A percentile compares a stretch with the other conserved stretches of the same genome.
Conservation (phyloP, 2,797 vertebrate genomes). For the Thaleichthys pacificus region DNA sequence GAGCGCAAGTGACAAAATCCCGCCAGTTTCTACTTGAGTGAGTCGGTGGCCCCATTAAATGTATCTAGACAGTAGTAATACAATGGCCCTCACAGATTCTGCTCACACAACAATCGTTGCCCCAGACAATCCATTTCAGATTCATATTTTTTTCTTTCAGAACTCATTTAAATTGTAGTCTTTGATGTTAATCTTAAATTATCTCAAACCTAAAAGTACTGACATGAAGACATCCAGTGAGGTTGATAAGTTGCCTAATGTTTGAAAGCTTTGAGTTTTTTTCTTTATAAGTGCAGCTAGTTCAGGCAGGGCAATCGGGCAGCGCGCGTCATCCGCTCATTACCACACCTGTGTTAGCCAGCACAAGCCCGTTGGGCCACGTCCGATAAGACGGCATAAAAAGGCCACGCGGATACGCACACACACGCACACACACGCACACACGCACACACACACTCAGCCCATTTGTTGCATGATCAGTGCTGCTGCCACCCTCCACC, state of each 20-base stretch:
- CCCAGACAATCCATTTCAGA: not conserved
- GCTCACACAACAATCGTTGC: not conserved
- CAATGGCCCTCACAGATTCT: not conserved
- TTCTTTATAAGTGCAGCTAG: not conserved
- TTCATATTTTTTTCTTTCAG: not conserved
- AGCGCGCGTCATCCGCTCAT: too few species aligned
- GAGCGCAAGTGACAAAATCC: constrained; percentile 19
- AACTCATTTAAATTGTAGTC: not conserved
- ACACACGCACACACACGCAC: too few species aligned
- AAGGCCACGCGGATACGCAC: too few species aligned
- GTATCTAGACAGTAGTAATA: constrained; percentile 14
- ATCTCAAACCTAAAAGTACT: too few species aligned
- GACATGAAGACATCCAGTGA: too few species aligned
- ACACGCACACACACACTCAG: too few species aligned
- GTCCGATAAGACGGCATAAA: not conserved
- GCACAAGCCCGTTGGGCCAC: too few species aligned
- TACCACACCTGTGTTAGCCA: too few species aligned
- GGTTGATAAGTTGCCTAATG: too few species aligned
- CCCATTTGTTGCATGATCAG: too few species aligned
- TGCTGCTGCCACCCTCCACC: too few species aligned
- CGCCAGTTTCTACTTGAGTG: constrained; percentile 68
- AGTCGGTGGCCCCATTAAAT: constrained; percentile 28
- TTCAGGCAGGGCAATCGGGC: not conserved
- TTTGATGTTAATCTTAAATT: not conserved
- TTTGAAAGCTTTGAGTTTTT: too few species aligned